These are phyloP conservation scores for Acleris cristana DNA, from an alignment of 2,888 invertebrate genomes.

Conservation along the genomic window DNA sequence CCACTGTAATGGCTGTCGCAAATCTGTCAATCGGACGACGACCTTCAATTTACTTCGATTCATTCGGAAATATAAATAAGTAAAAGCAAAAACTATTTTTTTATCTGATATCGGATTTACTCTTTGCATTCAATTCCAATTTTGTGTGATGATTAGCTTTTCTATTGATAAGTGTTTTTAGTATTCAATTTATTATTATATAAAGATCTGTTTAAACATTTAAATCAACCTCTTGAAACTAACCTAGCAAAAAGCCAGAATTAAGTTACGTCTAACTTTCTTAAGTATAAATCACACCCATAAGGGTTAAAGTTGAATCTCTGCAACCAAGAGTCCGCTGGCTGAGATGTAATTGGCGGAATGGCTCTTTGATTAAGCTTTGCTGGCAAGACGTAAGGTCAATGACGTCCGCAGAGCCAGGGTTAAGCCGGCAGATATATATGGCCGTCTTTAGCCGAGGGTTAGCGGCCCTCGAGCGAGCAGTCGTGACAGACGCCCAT, in stretches of 20 bases:
- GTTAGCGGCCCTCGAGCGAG: constrained; percentile 25
- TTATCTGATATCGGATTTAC: no score
- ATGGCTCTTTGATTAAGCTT: constrained; percentile 35
- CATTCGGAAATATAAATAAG: no score
- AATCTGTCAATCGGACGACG: constrained; percentile 18
- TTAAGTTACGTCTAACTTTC: neutral
- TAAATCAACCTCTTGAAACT: no score
- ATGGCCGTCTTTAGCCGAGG: constrained; percentile 35
- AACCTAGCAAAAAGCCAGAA: no score
- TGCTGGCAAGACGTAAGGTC: constrained; percentile 33
- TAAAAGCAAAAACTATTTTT: no score
- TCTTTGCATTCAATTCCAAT: no score
- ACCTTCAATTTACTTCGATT: neutral
- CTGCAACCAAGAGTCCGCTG: constrained; percentile 21
- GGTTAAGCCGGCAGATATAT: constrained; percentile 35
- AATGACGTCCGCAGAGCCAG: constrained; percentile 30
- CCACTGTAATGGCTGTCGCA: constrained; percentile 13
- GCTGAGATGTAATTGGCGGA: constrained; percentile 30
- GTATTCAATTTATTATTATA: no score
- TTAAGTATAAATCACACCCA: constrained; percentile 2
- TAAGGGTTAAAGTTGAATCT: constrained; percentile 14
- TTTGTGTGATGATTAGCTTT: no score
- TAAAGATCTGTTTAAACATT: no score
- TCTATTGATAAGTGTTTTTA: no score
- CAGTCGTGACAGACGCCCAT: constrained; percentile 30